Evolutionary conservation across 1,140 invertebrate genomes (phyloP).

Genomic region (honey bee (Apis mellifera)): Amel_HAv3.1 CM009940.2:8349001-8349500

Average conservation of each 20-base stretch:
- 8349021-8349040: background rate
- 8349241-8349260: background rate
- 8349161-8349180: constrained; percentile 33
- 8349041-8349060: background rate
- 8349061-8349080: background rate
- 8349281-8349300: constrained; percentile 35
- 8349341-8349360: constrained; percentile 75
- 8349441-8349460: constrained; percentile 56
- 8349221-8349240: constrained; percentile 27
- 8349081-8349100: too few relatives aligned
- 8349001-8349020: background rate
- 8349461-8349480: constrained; percentile 62
- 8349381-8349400: constrained; percentile 75
- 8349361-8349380: constrained; percentile 73
- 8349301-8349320: constrained; percentile 72
- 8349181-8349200: constrained; percentile 50
- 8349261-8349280: constrained; percentile 53
- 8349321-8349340: constrained; percentile 79
- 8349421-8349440: constrained; percentile 57
- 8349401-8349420: constrained; percentile 78
- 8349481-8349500: constrained; percentile 60
- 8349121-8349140: background rate
- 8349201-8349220: constrained; percentile 38
- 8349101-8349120: background rate
- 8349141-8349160: background rate